These are phyloP conservation scores for Lasioglossum oenotherae DNA, from an alignment of 2,888 invertebrate genomes.

Conservation along the genomic window DNA sequence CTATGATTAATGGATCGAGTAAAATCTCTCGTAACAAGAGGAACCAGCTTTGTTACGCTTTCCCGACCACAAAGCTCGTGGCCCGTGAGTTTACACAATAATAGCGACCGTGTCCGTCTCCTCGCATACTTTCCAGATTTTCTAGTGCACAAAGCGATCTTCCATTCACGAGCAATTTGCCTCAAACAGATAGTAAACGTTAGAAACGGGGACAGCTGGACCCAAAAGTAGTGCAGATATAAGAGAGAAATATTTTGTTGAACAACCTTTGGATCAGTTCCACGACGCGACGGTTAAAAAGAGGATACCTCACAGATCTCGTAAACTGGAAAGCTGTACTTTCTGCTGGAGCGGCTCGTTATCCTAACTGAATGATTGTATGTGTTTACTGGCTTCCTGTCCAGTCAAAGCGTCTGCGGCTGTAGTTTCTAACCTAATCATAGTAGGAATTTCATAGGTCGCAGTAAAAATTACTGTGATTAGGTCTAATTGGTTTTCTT, in stretches of 20 bases:
- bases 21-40: conserved; percentile 1
- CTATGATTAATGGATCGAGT: conserved; percentile 8
- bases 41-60: conserved; percentile 18
- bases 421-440: neutral
- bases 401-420: neutral
- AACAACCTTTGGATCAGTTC: neutral
- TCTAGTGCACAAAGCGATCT: neutral
- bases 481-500: neutral
- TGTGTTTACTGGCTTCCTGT: neutral
- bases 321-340: neutral
- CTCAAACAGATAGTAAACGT: neutral
- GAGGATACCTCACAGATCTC: neutral
- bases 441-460: neutral
- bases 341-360: neutral
- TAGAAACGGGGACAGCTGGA: neutral
- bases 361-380: conserved; percentile 2
- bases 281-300: neutral
- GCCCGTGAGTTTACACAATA: neutral
- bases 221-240: neutral
- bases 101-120: neutral
- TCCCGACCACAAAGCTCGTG: conserved; percentile 6
- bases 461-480: neutral
- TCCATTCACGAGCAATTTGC: neutral
- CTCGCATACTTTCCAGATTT: conserved; percentile 3
- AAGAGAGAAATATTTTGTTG: neutral